These are phyloP conservation scores for Philaethria dido DNA, from an alignment of 2,888 invertebrate genomes.

Conservation along the genomic window DNA sequence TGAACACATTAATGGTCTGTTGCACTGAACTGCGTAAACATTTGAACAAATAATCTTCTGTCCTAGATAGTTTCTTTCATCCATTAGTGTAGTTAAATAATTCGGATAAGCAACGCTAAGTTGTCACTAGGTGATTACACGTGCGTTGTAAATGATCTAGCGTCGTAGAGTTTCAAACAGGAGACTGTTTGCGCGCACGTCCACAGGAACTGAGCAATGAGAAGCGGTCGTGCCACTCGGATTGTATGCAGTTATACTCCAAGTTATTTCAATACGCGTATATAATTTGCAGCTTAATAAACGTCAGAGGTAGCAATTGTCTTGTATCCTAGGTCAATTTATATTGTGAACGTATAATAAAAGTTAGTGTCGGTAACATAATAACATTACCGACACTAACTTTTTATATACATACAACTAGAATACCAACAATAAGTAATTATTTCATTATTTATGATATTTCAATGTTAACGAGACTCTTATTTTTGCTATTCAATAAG, in stretches of 20 bases:
- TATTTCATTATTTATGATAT: not conserved
- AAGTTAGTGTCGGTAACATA: too few relatives aligned
- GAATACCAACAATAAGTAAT: not conserved
- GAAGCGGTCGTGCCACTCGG: conserved; percentile 37
- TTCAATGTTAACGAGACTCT: conserved; percentile 45
- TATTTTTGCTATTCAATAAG: conserved; percentile 30
- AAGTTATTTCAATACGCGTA: conserved; percentile 78
- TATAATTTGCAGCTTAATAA: conserved; percentile 73
- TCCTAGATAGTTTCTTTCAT: conserved; percentile 59
- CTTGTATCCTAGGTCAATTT: conserved; percentile 53
- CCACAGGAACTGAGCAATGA: conserved; percentile 65
- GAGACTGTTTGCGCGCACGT: conserved; percentile 61
- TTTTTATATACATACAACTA: not conserved
- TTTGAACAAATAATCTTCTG: conserved; percentile 53
- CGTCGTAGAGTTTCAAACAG: conserved; percentile 52
- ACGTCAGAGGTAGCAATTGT: conserved; percentile 54
- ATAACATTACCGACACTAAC: not conserved
- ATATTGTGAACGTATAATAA: not conserved
- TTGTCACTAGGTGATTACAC: conserved; percentile 60
- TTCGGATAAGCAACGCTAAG: conserved; percentile 48
- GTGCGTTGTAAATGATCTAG: conserved; percentile 56
- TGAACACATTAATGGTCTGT: conserved; percentile 30
- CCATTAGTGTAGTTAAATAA: conserved; percentile 47
- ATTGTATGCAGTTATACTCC: conserved; percentile 62
- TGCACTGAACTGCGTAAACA: conserved; percentile 23